Evolutionary conservation across 2,113 vertebrate species (phyloP), one percentile per base, ranked within the genome.

Genomic region (Calidris pygmaea): DNA sequence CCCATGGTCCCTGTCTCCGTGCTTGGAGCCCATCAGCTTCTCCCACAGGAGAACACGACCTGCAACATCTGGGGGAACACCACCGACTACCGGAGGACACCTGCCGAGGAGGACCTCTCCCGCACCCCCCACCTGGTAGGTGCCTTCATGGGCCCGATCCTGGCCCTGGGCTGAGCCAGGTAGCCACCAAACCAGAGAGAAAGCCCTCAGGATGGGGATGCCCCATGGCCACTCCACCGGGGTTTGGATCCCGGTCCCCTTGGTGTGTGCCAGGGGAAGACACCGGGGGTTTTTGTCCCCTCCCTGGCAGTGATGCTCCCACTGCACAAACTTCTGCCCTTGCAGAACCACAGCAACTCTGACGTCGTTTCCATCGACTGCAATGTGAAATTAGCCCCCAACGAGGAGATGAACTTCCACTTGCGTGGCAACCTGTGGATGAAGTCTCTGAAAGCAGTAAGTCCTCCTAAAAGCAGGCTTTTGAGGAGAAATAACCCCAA

Each of bases 291-390:
- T 17, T 34, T 19, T 8, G 9, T 48, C 34, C 37, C 45, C 35
- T 8, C 22, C 34, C 19, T 29, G 1, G 60, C 39, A 15, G 45
- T 1, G 2, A 1, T 2, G 17, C 14, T 66, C n/a, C n/a, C n/a
- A 3, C 10, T 1, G 8, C 65, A 26, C 53, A 14, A n/a, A 27
- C 55, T 6, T 37, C 67, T 92, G 30, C 94, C 89, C 47, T 68
- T 88, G 71, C 96, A 99, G 99, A 99, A 99, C 90, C 97, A 97
- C 74, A 99, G 98, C 91, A 99, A 99, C 96, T 98, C 98, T 0
- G 97, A 91, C 1, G 95, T 98, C 4, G 12, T 99, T 60, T 95
- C 92, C 87, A 98, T 99, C 12, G 95, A 96, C 78, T 99, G 99
- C 95, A 65, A 77, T 0, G 93, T 99, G 89, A 95, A 35, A 8